Evolutionary conservation across 2,113 vertebrate genomes (phyloP).

Genomic region (Pollimyrus isidori): DNA sequence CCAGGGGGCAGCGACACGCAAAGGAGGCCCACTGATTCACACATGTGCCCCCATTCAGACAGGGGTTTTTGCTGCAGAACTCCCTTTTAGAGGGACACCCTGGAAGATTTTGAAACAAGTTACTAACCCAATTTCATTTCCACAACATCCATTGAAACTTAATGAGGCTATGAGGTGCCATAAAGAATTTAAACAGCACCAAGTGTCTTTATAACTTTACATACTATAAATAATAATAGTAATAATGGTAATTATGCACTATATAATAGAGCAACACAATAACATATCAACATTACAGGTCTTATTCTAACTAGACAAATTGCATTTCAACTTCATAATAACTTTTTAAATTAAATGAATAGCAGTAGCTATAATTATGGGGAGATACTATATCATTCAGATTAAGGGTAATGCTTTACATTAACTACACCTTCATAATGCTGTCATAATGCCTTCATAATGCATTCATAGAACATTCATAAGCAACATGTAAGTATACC

Average conservation of each 20-base stretch:
- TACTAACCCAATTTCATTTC: constrained; percentile 12
- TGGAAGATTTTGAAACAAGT: constrained; percentile 35
- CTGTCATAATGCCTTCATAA: neutral
- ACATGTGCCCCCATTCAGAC: constrained; percentile 81
- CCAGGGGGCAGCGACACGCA: constrained; percentile 78
- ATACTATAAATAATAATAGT: neutral
- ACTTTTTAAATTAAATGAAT: neutral
- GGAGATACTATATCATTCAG: neutral
- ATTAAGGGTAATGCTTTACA: neutral
- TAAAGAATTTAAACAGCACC: neutral
- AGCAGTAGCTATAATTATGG: neutral
- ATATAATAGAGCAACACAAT: neutral
- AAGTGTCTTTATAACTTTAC: neutral
- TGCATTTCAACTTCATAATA: neutral
- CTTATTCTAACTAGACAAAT: neutral
- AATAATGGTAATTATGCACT: neutral
- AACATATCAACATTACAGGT: neutral
- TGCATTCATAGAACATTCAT: neutral
- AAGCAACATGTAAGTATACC: neutral
- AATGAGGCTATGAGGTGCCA: neutral
- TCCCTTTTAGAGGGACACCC: constrained; percentile 82
- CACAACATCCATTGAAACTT: neutral
- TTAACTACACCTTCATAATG: neutral
- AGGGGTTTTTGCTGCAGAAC: constrained; percentile 73
- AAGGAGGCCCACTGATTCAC: constrained; percentile 81